These are phyloP conservation scores for Dimorphilus gyrociliatus DNA, from an alignment of 2,888 invertebrate species.

Conservation along the genomic window DNA sequence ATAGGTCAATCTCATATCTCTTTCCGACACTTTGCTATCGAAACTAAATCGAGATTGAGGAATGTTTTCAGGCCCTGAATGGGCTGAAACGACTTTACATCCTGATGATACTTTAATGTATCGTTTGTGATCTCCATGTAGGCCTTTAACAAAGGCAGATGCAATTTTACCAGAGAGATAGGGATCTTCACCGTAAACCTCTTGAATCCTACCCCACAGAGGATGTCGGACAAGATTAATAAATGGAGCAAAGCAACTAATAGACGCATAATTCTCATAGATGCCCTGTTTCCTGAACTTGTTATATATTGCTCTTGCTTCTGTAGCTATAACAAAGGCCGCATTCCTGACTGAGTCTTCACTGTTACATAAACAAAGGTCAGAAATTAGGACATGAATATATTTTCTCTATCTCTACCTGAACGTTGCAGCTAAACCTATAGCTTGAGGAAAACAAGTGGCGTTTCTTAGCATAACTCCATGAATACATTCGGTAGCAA, in stretches of 20 bases:
- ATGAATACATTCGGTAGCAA: slow-evolving; percentile 24
- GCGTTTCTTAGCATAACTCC: slow-evolving; percentile 20
- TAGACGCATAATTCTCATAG: slow-evolving; percentile 6
- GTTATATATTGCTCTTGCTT: slow-evolving; percentile 7
- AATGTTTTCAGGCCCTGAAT: slow-evolving; percentile 7
- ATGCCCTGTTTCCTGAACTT: slow-evolving; percentile 2
- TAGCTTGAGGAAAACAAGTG: slow-evolving; percentile 26
- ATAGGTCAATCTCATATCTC: slow-evolving; percentile 5
- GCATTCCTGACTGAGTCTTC: background rate
- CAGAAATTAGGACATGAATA: slow-evolving; percentile 3
- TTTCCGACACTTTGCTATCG: slow-evolving; percentile 3
- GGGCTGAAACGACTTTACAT: slow-evolving; percentile 7
- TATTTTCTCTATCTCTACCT: slow-evolving; percentile 14
- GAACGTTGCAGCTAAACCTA: slow-evolving; percentile 26
- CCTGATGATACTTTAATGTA: slow-evolving; percentile 5
- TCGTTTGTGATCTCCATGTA: slow-evolving; percentile 7
- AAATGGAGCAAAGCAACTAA: slow-evolving; percentile 7
- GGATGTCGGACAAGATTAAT: slow-evolving; percentile 8
- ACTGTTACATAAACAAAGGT: no score
- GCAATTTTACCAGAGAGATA: slow-evolving; percentile 6
- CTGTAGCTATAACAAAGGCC: slow-evolving; percentile 5
- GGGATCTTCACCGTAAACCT: slow-evolving; percentile 7
- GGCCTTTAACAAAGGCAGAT: slow-evolving; percentile 5
- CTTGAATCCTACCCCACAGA: slow-evolving; percentile 8
- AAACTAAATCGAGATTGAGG: slow-evolving; percentile 6